These are phyloP conservation scores for Nemurella pictetii DNA, from an alignment of 2,888 invertebrate genomes.

Conservation along the genomic window DNA sequence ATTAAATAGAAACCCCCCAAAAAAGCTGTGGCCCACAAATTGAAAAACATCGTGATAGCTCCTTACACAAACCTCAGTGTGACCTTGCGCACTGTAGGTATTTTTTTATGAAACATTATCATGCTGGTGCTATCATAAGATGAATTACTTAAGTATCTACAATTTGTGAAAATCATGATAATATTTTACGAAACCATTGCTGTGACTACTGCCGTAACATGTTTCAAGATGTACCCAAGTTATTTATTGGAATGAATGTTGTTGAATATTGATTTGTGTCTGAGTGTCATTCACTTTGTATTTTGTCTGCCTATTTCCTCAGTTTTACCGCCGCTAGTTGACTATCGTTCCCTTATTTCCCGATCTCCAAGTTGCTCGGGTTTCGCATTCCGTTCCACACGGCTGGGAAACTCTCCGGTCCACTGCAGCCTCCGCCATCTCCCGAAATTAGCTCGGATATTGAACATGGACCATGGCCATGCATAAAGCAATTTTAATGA, in stretches of 20 bases:
- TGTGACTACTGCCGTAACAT: conserved; percentile 26
- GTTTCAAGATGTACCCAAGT: conserved; percentile 19
- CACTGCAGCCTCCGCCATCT: too few species aligned
- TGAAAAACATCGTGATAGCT: neutral
- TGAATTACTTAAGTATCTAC: neutral
- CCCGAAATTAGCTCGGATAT: too few species aligned
- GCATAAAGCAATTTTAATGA: too few species aligned
- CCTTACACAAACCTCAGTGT: neutral
- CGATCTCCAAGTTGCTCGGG: too few species aligned
- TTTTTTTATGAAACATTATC: conserved; percentile 26
- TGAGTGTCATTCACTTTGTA: neutral
- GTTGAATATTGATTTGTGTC: conserved; percentile 6
- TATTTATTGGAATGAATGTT: conserved; percentile 30
- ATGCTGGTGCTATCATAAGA: conserved; percentile 22
- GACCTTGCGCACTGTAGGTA: neutral
- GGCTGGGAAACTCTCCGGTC: too few species aligned
- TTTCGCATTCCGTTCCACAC: too few species aligned
- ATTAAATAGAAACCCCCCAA: neutral
- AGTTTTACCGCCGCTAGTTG: too few species aligned
- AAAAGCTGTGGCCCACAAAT: neutral
- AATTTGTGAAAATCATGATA: conserved; percentile 2
- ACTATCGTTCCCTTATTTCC: too few species aligned
- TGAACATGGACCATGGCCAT: too few species aligned
- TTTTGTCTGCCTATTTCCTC: neutral
- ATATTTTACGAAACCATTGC: conserved; percentile 16